Evolutionary conservation across 2,113 vertebrate species (phyloP).

Genomic region (Cyanistes caeruleus): DNA sequence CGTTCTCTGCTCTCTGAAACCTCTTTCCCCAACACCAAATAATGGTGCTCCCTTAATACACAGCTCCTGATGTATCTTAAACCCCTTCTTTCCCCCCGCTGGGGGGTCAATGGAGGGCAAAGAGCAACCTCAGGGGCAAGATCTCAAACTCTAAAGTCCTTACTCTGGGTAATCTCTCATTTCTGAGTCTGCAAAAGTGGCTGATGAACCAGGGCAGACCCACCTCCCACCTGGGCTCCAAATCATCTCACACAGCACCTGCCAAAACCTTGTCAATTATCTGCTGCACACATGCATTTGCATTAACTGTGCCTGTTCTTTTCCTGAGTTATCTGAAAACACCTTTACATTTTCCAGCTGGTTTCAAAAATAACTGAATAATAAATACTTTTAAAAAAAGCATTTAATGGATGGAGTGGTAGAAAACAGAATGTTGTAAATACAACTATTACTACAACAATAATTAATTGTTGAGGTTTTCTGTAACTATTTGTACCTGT

Average conservation of each 20-base stretch:
- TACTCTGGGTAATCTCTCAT: not conserved
- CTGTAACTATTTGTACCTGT: not conserved
- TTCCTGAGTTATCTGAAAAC: not conserved
- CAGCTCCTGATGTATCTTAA: not conserved
- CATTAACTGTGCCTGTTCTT: not conserved
- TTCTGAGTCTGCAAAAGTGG: not conserved
- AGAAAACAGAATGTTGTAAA: not conserved
- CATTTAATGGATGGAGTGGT: not conserved
- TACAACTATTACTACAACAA: not conserved
- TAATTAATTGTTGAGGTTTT: not conserved
- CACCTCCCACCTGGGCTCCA: not conserved
- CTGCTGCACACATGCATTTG: not conserved
- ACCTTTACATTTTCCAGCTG: not conserved
- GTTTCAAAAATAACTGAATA: not conserved
- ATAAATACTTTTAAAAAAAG: slow-evolving; percentile 1
- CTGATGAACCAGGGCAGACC: not conserved
- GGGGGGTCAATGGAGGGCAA: accelerated
- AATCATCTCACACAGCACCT: not conserved
- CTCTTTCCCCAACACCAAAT: not conserved
- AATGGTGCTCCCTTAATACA: not conserved
- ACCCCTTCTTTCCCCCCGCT: not conserved
- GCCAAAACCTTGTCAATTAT: accelerated
- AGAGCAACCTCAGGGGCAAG: not conserved
- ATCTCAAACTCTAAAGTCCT: not conserved
- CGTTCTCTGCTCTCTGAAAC: not conserved